These are phyloP conservation scores for Troides helena DNA, from an alignment of 2,888 invertebrate genomes.

Conservation along the genomic window DNA sequence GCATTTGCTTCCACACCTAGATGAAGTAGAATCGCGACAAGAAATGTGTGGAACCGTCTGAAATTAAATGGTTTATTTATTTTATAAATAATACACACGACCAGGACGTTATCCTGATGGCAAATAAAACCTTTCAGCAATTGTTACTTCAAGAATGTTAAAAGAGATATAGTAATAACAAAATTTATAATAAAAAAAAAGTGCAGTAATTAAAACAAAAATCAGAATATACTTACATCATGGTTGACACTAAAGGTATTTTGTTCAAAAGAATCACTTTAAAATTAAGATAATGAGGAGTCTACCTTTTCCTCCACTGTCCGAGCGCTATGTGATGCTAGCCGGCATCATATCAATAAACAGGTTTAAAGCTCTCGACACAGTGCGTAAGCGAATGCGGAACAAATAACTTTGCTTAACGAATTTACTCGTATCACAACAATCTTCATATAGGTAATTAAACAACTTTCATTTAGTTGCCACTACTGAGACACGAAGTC, in stretches of 20 bases:
- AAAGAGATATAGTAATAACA: not conserved
- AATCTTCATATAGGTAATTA: too few relatives aligned
- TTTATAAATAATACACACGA: too few relatives aligned
- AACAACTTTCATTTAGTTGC: too few relatives aligned
- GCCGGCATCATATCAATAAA: not conserved
- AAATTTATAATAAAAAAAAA: not conserved
- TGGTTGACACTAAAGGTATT: not conserved
- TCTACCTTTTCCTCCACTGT: not conserved
- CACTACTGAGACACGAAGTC: too few relatives aligned
- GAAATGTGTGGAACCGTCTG: not conserved
- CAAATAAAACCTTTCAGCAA: too few relatives aligned
- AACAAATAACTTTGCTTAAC: not conserved
- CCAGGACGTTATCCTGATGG: too few relatives aligned
- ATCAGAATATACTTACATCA: not conserved
- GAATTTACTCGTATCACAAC: too few relatives aligned
- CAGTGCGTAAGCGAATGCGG: constrained; percentile 2
- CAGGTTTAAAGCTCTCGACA: constrained; percentile 13
- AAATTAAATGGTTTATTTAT: not conserved
- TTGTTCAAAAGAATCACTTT: not conserved
- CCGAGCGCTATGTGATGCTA: not conserved
- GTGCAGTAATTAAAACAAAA: too few relatives aligned
- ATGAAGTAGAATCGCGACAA: not conserved
- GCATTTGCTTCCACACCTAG: not conserved
- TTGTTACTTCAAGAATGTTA: too few relatives aligned
- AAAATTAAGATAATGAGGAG: not conserved